Evolutionary conservation across 2,113 vertebrate species (phyloP).

Genomic region (Microtus montanus): DNA sequence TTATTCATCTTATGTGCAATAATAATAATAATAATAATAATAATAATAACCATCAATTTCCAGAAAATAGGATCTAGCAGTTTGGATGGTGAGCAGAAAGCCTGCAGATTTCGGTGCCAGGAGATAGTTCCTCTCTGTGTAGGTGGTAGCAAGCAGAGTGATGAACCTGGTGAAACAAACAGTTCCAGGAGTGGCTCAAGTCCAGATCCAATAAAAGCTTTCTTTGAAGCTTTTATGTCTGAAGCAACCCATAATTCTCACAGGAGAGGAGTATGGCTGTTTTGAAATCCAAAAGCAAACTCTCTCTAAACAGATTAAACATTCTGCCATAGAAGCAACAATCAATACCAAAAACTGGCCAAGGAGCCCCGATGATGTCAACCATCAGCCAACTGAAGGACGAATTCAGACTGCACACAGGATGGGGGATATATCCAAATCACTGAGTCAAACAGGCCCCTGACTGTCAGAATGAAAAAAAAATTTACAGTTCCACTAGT

Average conservation of each 20-base stretch:
- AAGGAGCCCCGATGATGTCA: neutral
- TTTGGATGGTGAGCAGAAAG: neutral
- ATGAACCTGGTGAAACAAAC: constrained; percentile 50
- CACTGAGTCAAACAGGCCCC: neutral
- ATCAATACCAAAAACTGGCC: constrained; percentile 46
- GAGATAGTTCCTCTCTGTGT: constrained; percentile 1
- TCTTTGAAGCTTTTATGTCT: constrained; percentile 57
- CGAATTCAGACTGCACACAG: neutral
- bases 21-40: neutral
- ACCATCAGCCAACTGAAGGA: constrained; percentile 3
- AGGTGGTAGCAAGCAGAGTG: constrained; percentile 48
- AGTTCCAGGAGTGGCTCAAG: constrained; percentile 38
- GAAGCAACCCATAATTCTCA: constrained; percentile 53
- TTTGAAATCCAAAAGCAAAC: constrained; percentile 56
- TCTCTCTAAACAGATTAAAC: constrained; percentile 37
- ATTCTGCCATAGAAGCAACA: constrained; percentile 26
- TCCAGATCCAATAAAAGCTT: constrained; percentile 55
- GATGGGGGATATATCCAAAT: neutral
- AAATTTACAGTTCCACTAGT: constrained; percentile 17
- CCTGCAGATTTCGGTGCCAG: constrained; percentile 39
- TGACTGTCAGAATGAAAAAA: constrained; percentile 58
- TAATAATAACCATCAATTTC: constrained; percentile 23
- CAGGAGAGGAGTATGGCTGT: constrained; percentile 31
- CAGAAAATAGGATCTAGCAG: neutral
- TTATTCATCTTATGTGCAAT: constrained; percentile 2